Base-by-base conservation (phyloP, 1,140 invertebrate species). In the Babylonia areolata region DNA sequence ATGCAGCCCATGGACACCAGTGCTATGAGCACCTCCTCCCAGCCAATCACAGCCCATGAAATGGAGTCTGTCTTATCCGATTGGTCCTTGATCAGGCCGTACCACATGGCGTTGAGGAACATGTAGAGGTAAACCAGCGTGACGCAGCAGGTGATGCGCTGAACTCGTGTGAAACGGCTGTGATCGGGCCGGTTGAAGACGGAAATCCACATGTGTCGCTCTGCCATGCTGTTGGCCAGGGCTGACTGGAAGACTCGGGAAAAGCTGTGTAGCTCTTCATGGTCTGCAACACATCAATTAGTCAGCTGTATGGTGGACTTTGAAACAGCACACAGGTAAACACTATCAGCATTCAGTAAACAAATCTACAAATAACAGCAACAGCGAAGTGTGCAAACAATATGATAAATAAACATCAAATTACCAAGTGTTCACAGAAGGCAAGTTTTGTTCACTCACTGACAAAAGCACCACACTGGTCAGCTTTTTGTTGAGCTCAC, bases 41-140 rank as follows among this genome's bases (percentile, higher is more conserved):
- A 93, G 0, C 91, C 90, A 84, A 94, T 91, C 15, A 85, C 87
- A 12, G 81, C 64, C 85, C 84, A 81, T 6, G 79, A 79, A 0
- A 87, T 17, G 31, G 64, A 28, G 81, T 84, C 28, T 71, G 84
- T 73, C 23, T 85, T 84, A 11, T 89, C 87, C 23, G 54, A 75
- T 20, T 69, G 69, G 39, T 88, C 87, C 83, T 93, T 92, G 54
- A 93, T 81, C 2, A 92, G 33, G 0, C 93, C 93, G 84, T 94
- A 94, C 92, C 92, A 94, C 85, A 93, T 91, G 37, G 92, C 90
- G 85, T 92, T 93, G 64, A 92, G 78, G 69, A 90, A 87, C 90
- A 94, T 92, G 80, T 91, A 92, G 28, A 89, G 88, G 64, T 90
- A 93, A 20, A 94, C 85, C n/a, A 93, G 85, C 0, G 92, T 92